Conservation (phyloP, 1,140 invertebrate species). For the Tetragnatha versicolor region DNA sequence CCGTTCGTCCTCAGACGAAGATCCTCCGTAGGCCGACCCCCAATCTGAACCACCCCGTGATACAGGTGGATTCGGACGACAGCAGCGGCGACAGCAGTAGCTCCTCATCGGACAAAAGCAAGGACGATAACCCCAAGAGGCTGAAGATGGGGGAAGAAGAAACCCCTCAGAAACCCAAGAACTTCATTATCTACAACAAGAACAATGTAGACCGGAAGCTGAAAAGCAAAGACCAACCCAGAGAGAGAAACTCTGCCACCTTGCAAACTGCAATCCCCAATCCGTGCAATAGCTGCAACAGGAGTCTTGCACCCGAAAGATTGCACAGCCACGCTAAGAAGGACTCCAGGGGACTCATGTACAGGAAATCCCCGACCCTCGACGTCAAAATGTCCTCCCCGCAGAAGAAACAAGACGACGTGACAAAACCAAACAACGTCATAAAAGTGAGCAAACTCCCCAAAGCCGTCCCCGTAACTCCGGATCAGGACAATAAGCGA, state of each 20-base stretch:
- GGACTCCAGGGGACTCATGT: conserved; percentile 41
- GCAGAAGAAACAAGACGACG: background rate
- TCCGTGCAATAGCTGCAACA: conserved; percentile 70
- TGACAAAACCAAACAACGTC: conserved; percentile 65
- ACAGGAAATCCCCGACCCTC: conserved; percentile 24
- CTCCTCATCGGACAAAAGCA: conserved; percentile 28
- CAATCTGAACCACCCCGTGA: conserved; percentile 56
- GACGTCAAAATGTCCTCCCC: conserved; percentile 13
- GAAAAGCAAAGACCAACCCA: conserved; percentile 7
- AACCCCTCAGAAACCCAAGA: conserved; percentile 31
- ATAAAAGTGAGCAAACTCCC: no score
- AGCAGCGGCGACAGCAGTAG: conserved; percentile 37
- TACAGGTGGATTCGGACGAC: conserved; percentile 45
- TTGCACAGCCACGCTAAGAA: conserved; percentile 70
- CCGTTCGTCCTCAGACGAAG: conserved; percentile 55
- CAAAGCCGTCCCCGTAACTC: no score
- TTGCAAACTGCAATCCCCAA: conserved; percentile 62
- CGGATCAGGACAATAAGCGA: no score
- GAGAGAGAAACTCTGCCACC: conserved; percentile 25
- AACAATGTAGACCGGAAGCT: conserved; percentile 47
- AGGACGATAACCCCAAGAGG: conserved; percentile 45
- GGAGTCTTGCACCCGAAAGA: conserved; percentile 69
- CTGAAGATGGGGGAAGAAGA: conserved; percentile 23
- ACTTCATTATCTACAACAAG: conserved; percentile 43
- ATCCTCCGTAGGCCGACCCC: conserved; percentile 56